Percentiles rank a stretch among this genome's conserved stretches.
phyloP scores from a whole-genome alignment of 2,797 vertebrate genomes.

The Fratercula arctica region DNA sequence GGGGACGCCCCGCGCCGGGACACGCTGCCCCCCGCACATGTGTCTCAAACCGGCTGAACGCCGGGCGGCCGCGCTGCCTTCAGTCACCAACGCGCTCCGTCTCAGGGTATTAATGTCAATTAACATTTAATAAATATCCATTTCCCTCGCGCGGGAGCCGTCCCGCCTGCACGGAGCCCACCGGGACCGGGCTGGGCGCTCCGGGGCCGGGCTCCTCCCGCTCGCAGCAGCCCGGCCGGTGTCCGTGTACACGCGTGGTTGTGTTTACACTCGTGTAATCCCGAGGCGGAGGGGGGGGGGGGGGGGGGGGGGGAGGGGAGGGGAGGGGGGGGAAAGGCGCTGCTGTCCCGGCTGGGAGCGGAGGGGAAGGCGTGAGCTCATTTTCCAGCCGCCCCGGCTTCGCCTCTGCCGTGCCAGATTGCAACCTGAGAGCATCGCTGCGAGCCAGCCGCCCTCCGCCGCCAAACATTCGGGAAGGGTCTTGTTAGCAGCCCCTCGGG shows the following conservation, averaged over 20 bases:
- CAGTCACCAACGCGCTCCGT: rapidly evolving
- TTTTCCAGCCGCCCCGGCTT: not conserved
- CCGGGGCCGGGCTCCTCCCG: not conserved
- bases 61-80: not conserved
- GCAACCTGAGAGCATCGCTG: not conserved
- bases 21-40: not conserved
- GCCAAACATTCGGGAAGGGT: not conserved
- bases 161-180: not conserved
- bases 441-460: not conserved
- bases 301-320: too few species aligned
- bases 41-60: not conserved
- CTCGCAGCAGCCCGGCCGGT: not conserved
- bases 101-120: not conserved
- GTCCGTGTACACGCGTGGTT: not conserved
- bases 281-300: too few species aligned
- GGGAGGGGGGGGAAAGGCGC: not conserved
- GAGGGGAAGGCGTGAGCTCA: not conserved
- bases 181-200: not conserved
- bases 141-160: not conserved
- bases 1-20: not conserved
- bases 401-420: not conserved
- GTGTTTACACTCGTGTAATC: not conserved
- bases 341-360: not conserved
- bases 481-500: not conserved
- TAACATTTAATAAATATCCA: not conserved